These are phyloP conservation scores for Arion vulgaris DNA, from an alignment of 1,140 invertebrate species.

Conservation along the genomic window DNA sequence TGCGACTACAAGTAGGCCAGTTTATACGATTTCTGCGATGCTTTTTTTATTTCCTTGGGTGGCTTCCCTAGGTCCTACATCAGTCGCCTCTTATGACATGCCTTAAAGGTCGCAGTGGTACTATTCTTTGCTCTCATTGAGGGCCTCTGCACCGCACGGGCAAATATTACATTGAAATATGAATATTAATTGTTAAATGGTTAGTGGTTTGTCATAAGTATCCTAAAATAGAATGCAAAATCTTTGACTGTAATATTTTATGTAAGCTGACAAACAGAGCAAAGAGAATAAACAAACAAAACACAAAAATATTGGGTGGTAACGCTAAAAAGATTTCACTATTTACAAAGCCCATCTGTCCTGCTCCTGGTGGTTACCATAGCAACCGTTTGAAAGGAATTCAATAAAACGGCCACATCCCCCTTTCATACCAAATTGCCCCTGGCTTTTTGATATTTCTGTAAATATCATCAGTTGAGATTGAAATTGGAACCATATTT, in stretches of 20 bases:
- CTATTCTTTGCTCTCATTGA: no score
- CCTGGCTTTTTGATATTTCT: slow-evolving; percentile 30
- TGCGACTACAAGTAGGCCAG: no score
- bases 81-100: no score
- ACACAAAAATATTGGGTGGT: background rate
- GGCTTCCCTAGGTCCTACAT: no score
- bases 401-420: slow-evolving; percentile 16
- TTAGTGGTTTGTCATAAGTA: no score
- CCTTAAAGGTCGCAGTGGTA: no score
- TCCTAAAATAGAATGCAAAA: no score
- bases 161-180: no score
- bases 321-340: background rate
- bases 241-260: background rate
- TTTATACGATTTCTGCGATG: no score
- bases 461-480: slow-evolving; percentile 29
- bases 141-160: no score
- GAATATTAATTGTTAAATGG: no score
- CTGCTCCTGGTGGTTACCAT: slow-evolving; percentile 3
- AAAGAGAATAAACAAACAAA: slow-evolving; percentile 3
- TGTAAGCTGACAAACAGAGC: background rate
- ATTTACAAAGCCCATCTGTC: slow-evolving; percentile 22
- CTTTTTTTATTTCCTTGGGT: no score
- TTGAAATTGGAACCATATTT: slow-evolving; percentile 26
- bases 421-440: background rate
- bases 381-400: slow-evolving; percentile 26